A percentile compares a stretch with the other conserved stretches of the same genome.
Evolutionary conservation across 2,797 vertebrate genomes (phyloP).

Genomic region (Hypotaenidia okinawae): DNA sequence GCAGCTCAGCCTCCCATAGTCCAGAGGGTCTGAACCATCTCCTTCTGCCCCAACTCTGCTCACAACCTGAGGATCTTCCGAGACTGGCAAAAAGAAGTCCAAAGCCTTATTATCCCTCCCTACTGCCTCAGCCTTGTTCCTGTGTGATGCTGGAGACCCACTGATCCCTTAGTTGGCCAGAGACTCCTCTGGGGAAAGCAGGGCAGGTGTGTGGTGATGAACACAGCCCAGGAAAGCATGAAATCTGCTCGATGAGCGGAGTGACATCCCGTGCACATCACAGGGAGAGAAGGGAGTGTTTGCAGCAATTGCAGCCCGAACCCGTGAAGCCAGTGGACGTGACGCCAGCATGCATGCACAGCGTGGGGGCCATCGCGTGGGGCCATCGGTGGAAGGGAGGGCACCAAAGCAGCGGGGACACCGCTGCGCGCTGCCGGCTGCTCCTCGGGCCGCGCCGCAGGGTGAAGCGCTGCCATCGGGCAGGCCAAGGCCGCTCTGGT

Average conservation of each 20-base stretch:
- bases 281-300: neutral
- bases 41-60: accelerated
- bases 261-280: neutral
- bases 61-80: accelerated
- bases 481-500: neutral
- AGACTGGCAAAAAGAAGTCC: neutral
- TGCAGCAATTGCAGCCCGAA: neutral
- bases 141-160: accelerated
- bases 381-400: neutral
- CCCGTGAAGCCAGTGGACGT: accelerated
- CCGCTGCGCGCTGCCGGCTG: too few species aligned
- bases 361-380: accelerated
- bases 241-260: neutral
- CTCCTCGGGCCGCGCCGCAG: neutral
- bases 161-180: neutral
- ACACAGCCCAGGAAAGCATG: neutral
- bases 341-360: accelerated
- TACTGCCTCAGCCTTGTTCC: neutral
- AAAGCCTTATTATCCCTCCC: neutral
- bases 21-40: neutral
- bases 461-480: accelerated
- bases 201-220: accelerated
- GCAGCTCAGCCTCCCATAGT: neutral
- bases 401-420: neutral
- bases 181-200: neutral